Base-by-base conservation (phyloP, 2,888 invertebrate species). In the Cephus sareptanus region DNA sequence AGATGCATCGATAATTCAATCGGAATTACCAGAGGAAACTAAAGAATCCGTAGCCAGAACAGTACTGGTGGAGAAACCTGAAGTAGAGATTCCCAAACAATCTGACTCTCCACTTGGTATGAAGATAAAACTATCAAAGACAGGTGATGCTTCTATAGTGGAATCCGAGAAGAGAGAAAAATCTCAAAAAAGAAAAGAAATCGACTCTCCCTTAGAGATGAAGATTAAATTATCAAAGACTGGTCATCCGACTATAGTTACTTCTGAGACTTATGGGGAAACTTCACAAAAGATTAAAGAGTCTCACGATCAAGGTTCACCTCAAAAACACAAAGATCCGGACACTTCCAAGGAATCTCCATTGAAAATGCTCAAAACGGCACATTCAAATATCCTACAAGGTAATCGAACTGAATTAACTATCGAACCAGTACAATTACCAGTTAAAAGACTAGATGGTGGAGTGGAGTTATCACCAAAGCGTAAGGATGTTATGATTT, bases 151-250 rank as follows among this genome's bases (percentile, higher is more conserved):
- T 9, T 80, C 85, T 6, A 83, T 82, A 68, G 81, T 84, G 13
- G 88, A 87, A 4, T 70, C 82, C 6, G 88, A 88, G 13, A 85
- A 80, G 33, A 88, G 84, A 75, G 87, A 89, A n/a, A 85, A 85
- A 34, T 80, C 85, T 6, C 83, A 82, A 37, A 85, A 83, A 34
- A 83, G 81, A 31, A 84, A 84, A 79, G 84, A 86, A 35, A 79
- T 80, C 81, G 87, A 81, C 23, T 84, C 83, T 35, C 81, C 86
- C 11, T 76, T 89, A 9, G 90, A 90, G 76, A 90, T 90, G 88
- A 90, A 90, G 79, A 90, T 90, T 11, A 89, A 90, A 80, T 76
- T 90, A 30, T 90, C 90, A 6, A 91, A 90, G 80, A 90, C 88
- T 13, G 90, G 90, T 23, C 90, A 91, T 83, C 88, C 90, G 9